Evolutionary conservation across 2,113 vertebrate genomes (phyloP).

Genomic region (Acanthochromis polyacanthus): DNA sequence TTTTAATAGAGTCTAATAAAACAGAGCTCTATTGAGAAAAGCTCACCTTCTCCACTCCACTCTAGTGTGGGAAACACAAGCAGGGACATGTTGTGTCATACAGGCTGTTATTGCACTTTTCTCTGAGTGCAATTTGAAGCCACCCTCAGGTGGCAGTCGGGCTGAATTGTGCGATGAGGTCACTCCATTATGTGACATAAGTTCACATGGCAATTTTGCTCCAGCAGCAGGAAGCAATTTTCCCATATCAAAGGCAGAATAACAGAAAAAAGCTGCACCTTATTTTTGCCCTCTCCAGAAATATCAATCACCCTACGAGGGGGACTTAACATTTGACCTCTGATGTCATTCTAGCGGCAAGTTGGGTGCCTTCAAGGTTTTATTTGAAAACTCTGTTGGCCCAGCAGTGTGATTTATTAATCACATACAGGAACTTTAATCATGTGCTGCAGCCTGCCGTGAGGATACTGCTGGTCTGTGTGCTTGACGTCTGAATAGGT

Average conservation of each 20-base stretch:
- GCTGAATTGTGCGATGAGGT: conserved; percentile 66
- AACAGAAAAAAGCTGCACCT: conserved; percentile 70
- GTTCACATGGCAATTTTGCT: conserved; percentile 54
- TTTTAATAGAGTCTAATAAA: not conserved
- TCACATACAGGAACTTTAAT: conserved; percentile 68
- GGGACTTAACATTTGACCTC: conserved; percentile 72
- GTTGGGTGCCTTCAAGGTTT: conserved; percentile 55
- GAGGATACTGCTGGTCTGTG: conserved; percentile 38
- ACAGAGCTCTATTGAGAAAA: not conserved
- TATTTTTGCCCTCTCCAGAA: conserved; percentile 66
- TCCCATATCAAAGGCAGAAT: conserved; percentile 75
- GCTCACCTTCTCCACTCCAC: not conserved
- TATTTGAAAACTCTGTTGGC: conserved; percentile 63
- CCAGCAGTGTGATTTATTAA: conserved; percentile 67
- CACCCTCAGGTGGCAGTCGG: conserved; percentile 64
- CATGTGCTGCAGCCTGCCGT: conserved; percentile 38
- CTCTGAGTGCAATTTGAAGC: conserved; percentile 31
- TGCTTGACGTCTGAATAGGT: conserved; percentile 52
- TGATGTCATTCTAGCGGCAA: conserved; percentile 74
- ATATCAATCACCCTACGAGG: conserved; percentile 78
- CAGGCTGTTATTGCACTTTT: conserved; percentile 23
- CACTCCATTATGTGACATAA: conserved; percentile 71
- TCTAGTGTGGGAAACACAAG: not conserved
- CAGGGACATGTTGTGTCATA: not conserved
- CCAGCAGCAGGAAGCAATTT: conserved; percentile 77